Conservation (phyloP, 2,888 invertebrate species). For the Diadegma fenestrale region DNA sequence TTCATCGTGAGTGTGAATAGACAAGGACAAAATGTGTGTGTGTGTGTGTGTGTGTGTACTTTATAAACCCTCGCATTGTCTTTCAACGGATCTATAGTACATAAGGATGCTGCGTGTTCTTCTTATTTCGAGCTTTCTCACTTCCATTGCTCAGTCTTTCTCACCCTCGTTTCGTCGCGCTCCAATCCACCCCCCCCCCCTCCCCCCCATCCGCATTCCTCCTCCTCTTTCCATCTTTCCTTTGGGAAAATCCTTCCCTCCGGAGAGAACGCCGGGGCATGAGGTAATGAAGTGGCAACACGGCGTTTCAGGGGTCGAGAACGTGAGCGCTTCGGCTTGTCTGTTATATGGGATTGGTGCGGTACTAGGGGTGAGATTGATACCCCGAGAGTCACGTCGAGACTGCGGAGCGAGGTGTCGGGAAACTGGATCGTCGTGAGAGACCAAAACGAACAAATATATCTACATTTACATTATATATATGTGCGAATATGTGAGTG, state of each 20-base stretch:
- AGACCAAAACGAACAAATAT: slow-evolving; percentile 46
- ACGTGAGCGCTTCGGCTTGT: slow-evolving; percentile 50
- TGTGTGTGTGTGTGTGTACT: slow-evolving; percentile 4
- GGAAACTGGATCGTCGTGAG: slow-evolving; percentile 78
- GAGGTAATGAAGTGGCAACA: slow-evolving; percentile 84
- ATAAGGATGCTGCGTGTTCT: slow-evolving; percentile 16
- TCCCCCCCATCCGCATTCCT: slow-evolving; percentile 53
- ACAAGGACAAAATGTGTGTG: background rate
- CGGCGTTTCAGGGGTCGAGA: slow-evolving; percentile 78
- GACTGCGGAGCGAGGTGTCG: slow-evolving; percentile 78
- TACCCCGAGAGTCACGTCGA: slow-evolving; percentile 81
- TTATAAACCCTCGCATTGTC: slow-evolving; percentile 20
- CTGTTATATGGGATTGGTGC: slow-evolving; percentile 38
- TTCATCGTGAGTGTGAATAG: slow-evolving; percentile 21
- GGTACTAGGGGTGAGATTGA: slow-evolving; percentile 80
- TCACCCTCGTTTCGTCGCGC: slow-evolving; percentile 29
- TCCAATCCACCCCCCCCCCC: slow-evolving; percentile 14
- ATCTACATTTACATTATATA: background rate
- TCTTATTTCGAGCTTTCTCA: slow-evolving; percentile 56
- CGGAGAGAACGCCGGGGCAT: slow-evolving; percentile 65
- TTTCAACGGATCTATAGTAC: slow-evolving; percentile 2
- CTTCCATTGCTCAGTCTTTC: slow-evolving; percentile 37
- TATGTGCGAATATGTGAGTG: no score
- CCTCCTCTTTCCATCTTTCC: slow-evolving; percentile 58
- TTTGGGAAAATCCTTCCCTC: slow-evolving; percentile 43